These are phyloP conservation scores for Stictonetta naevosa DNA, from an alignment of 2,113 vertebrate genomes.

Conservation along the genomic window DNA sequence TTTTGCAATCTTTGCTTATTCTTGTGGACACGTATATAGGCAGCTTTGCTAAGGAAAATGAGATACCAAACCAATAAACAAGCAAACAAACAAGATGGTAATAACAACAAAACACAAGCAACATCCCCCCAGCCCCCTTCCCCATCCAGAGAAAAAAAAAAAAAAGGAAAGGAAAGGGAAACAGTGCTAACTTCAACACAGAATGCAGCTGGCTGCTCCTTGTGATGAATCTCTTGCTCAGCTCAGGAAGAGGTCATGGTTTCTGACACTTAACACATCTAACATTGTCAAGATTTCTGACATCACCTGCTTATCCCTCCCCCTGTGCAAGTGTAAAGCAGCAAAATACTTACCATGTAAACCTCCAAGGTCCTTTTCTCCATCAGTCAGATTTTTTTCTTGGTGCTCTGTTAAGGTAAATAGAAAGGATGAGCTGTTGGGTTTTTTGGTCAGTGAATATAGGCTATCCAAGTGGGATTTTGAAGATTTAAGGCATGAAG, in stretches of 20 bases:
- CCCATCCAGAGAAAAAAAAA: neutral
- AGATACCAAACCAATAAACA: neutral
- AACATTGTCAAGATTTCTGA: neutral
- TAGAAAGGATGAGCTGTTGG: neutral
- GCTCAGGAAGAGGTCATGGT: neutral
- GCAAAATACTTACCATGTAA: neutral
- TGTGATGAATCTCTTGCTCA: neutral
- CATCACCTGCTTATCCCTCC: rapidly evolving
- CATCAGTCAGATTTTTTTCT: neutral
- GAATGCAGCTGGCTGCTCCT: neutral
- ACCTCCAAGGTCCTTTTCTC: neutral
- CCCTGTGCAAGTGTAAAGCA: neutral
- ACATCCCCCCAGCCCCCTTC: too few relatives aligned
- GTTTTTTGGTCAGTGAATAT: neutral
- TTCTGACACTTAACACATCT: neutral
- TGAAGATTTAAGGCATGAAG: neutral
- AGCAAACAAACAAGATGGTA: neutral
- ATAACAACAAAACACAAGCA: neutral
- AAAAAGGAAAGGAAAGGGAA: neutral
- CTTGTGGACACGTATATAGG: neutral
- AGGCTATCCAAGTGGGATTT: neutral
- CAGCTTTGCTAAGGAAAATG: neutral
- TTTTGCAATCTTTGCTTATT: neutral
- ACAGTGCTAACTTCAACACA: neutral
- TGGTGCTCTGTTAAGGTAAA: neutral